A percentile compares a stretch with the other conserved stretches of the same genome.
phyloP scores from a whole-genome alignment of 2,113 vertebrate genomes.

The Notechis scutatus region DNA sequence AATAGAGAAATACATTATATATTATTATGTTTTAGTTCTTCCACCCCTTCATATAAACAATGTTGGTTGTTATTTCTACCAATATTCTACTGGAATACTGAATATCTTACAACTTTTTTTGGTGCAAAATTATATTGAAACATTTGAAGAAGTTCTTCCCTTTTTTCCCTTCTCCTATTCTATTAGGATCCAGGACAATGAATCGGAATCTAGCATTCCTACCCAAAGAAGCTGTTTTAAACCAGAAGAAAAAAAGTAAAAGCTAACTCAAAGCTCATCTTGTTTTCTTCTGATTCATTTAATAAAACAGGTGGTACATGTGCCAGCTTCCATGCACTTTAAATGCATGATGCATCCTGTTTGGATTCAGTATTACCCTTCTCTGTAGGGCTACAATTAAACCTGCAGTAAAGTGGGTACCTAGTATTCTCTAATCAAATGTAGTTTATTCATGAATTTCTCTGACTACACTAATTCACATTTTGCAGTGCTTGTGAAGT shows the following conservation, averaged over 20 bases:
- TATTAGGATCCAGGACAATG: not conserved
- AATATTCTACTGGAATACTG: not conserved
- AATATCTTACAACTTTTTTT: not conserved
- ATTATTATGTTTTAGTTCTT: not conserved
- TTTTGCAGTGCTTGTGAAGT: not conserved
- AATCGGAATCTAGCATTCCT: not conserved
- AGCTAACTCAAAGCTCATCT: not conserved
- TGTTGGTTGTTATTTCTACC: not conserved
- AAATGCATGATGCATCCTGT: not conserved
- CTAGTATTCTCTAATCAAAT: not conserved
- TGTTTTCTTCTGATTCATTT: not conserved
- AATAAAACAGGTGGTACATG: not conserved
- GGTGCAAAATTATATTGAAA: not conserved
- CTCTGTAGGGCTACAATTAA: not conserved
- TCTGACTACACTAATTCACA: constrained; percentile 1
- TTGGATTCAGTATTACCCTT: not conserved
- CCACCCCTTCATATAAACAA: not conserved
- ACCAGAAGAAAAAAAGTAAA: not conserved
- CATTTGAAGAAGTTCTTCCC: not conserved
- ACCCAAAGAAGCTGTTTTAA: not conserved
- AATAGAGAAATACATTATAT: not conserved
- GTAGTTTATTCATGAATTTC: not conserved
- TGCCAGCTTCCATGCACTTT: not conserved
- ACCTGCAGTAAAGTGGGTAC: not conserved
- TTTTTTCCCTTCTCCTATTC: not conserved